A percentile compares a stretch with the other conserved stretches of the same genome.
Evolutionary conservation across 2,888 invertebrate species (phyloP).

Genomic region (Hemithea aestivaria): DNA sequence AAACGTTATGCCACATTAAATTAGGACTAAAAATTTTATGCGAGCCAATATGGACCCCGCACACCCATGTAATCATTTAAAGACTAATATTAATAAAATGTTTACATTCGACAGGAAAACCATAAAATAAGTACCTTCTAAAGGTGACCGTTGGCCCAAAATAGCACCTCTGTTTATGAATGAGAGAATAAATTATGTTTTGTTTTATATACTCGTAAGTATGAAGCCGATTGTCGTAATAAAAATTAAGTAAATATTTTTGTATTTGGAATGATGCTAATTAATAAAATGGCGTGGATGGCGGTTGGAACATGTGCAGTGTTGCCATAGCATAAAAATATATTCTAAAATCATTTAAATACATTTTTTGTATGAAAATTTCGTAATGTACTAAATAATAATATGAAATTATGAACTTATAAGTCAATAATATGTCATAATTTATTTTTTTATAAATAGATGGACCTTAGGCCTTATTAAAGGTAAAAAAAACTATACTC

Average conservation of each 20-base stretch:
- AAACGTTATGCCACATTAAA: no score
- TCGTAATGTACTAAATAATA: no score
- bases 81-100: conserved; percentile 1
- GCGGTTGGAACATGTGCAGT: neutral
- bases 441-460: no score
- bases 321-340: conserved; percentile 4
- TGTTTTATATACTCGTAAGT: conserved; percentile 15
- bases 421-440: no score
- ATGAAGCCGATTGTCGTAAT: conserved; percentile 20
- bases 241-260: conserved; percentile 25
- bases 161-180: conserved; percentile 22
- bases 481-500: no score
- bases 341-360: no score
- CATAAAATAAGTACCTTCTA: neutral
- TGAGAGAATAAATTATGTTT: conserved; percentile 16
- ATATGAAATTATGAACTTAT: no score
- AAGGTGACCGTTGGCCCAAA: conserved; percentile 10
- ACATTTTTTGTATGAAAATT: no score
- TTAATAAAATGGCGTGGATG: conserved; percentile 7
- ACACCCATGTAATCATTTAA: neutral
- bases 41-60: no score
- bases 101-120: no score
- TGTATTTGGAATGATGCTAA: conserved; percentile 17
- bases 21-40: no score
- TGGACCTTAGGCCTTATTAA: no score